Percentiles rank a stretch among this genome's conserved stretches.
These are phyloP conservation scores for Lordiphosa collinella DNA, from an alignment of 1,140 invertebrate species.

Conservation along the genomic window DNA sequence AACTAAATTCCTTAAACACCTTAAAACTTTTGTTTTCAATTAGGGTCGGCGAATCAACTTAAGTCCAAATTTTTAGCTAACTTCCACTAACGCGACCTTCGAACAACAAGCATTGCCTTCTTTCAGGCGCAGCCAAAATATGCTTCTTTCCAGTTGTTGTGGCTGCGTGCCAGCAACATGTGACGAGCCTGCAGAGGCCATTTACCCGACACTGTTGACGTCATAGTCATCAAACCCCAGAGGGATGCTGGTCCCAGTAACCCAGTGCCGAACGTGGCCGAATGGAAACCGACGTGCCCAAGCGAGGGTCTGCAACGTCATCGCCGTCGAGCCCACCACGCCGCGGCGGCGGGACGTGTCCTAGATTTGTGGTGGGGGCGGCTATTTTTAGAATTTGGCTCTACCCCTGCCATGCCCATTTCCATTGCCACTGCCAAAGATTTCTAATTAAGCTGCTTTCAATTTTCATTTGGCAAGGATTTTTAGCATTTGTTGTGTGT, in stretches of 20 bases:
- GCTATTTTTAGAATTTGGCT: slow-evolving; percentile 27
- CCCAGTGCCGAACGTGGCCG: slow-evolving; percentile 36
- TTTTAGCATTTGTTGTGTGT: slow-evolving; percentile 6
- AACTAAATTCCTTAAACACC: no score
- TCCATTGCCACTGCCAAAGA: background rate
- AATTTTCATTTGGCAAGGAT: slow-evolving; percentile 25
- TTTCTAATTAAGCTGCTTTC: slow-evolving; percentile 16
- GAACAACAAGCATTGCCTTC: slow-evolving; percentile 23
- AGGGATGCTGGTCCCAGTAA: slow-evolving; percentile 42
- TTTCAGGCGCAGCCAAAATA: slow-evolving; percentile 48
- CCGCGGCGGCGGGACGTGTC: slow-evolving; percentile 17
- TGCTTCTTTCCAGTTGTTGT: slow-evolving; percentile 22
- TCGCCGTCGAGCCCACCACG: slow-evolving; percentile 20
- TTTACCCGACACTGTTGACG: slow-evolving; percentile 74
- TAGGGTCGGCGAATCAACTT: no score
- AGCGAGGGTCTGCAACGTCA: slow-evolving; percentile 3
- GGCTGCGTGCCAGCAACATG: slow-evolving; percentile 58
- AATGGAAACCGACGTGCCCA: slow-evolving; percentile 1
- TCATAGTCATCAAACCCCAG: slow-evolving; percentile 42
- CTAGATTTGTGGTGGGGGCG: slow-evolving; percentile 29
- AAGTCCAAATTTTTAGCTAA: no score
- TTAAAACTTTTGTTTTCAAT: background rate
- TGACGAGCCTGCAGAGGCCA: slow-evolving; percentile 66
- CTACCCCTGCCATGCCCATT: background rate
- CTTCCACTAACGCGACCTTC: no score